Evolutionary conservation across 2,797 vertebrate genomes (phyloP), one percentile per base, ranked within the genome.

Genomic region (Brachymystax lenok): DNA sequence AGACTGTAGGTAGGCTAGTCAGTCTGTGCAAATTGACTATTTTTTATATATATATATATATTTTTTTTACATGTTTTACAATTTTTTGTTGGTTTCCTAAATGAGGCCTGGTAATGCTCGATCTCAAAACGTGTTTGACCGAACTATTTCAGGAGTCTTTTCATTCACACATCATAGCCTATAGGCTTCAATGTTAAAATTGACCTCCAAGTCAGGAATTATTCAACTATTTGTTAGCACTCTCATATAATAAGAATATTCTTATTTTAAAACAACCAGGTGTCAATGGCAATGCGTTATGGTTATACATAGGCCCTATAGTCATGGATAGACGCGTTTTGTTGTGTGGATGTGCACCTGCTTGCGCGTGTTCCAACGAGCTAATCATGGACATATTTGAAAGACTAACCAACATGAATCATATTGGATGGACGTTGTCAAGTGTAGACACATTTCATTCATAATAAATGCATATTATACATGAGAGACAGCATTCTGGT

Each of bases 391-490:
- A 63, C 21, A 24, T 13, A 17, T 27, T 27, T 27, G 63, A 66
- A 66, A 16, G 4, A 27, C 24, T 28, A 66, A 16, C 27, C 21
- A 66, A 30, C 27, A 66, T 8, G 28, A 14, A 2, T 28, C 13
- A 33, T 33, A 30, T 28, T 28, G 61, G 12, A 67, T 28, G 63
- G 24, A 27, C 21, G 24, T 66, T 66, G 21, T 27, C 27, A 66
- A 66, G 63, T 66, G 21, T 24, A 61, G 56, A 8, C 19, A 56
- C 17, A 21, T n/a, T 61, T 7, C 8, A 61, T 61, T 21, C 21
- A 61, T 61, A 61, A 61, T 61, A 61, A 21, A 61, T 61, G n/a
- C 7, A 61, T 61, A 61, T 73, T 35, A 56, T 61, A 56, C 28
- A 61, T 13, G 7, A 72, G 14, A 13, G 74, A 73, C 5, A 68